Percentiles rank a stretch among this genome's conserved stretches.
Conservation (phyloP, 1,140 invertebrate species). For the Phocides pigmalion region DNA sequence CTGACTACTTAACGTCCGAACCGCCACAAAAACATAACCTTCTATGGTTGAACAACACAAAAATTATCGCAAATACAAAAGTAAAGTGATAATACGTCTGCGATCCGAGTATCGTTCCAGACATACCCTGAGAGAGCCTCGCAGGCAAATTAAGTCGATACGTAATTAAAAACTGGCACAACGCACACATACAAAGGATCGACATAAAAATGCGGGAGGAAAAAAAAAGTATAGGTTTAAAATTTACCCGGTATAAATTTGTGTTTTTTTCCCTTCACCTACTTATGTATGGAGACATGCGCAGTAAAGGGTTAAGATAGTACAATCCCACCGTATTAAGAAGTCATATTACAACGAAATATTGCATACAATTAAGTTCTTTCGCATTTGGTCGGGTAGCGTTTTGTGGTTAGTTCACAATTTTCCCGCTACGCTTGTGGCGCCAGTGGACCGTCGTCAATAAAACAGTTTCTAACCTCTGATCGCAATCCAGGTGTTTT, state of each 20-base stretch:
- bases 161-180: conserved; percentile 81
- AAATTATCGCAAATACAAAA: conserved; percentile 14
- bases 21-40: conserved; percentile 51
- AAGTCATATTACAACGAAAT: conserved; percentile 1
- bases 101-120: conserved; percentile 40
- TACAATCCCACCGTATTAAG: conserved; percentile 42
- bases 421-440: conserved; percentile 52
- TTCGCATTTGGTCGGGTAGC: conserved; percentile 48
- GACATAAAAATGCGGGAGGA: conserved; percentile 78
- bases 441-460: conserved; percentile 48
- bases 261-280: conserved; percentile 82
- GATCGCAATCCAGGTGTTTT: conserved; percentile 16
- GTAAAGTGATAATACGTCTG: conserved; percentile 29
- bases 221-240: conserved; percentile 84
- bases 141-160: conserved; percentile 83
- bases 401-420: conserved; percentile 54
- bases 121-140: conserved; percentile 59
- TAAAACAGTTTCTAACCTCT: conserved; percentile 40
- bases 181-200: conserved; percentile 80
- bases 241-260: conserved; percentile 84
- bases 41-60: conserved; percentile 24
- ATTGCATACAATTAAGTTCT: not conserved
- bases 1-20: conserved; percentile 35
- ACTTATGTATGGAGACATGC: conserved; percentile 80
- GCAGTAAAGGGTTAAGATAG: conserved; percentile 78